Base-by-base conservation (phyloP, 2,797 vertebrate genomes). In the Uromys caudimaculatus region DNA sequence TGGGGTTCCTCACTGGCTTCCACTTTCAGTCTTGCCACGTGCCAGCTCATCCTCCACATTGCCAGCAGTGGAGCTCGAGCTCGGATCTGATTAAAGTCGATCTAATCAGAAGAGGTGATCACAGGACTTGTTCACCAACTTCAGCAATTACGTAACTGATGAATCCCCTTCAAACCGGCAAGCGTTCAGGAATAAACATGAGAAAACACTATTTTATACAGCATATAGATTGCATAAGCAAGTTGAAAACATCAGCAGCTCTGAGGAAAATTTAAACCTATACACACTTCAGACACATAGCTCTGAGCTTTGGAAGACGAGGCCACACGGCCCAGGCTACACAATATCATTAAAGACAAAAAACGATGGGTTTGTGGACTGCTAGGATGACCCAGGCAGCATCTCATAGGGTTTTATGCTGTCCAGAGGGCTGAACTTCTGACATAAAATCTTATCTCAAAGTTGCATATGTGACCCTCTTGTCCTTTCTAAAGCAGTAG, bases 401-500 rank as follows among this genome's bases (percentile, higher is more conserved):
- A 44, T 94, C 95, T 94, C 84, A 96, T 87, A 82, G 64, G 81
- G 89, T 89, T 97, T 94, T 89, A 82, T 93, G 76, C 50, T 90
- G 79, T 97, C 96, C 91, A 94, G 91, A 94, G 95, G 94, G 92
- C 96, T 97, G 75, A 96, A 97, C 90, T 93, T 88, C 54, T 94
- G 96, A 90, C 92, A 96, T 95, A 94, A 96, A 97, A 94, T 93
- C 96, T 98, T 93, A 86, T 97, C 86, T 96, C 77, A 62, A 83
- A 97, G 95, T 97, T 96, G 95, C 93, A 97, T 95, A 97, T 97
- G 81, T 89, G 86, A 96, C 64, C 84, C 95, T 97, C 94, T 97
- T 96, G 95, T 95, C 95, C 92, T 93, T 95, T 97, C 85, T 86
- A 90, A 97, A 96, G 90, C 56, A 91, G 92, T 86, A 89, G 92